Evolutionary conservation across 2,797 vertebrate genomes (phyloP).

Genomic region (Enteromius thamalakanensis): DNA sequence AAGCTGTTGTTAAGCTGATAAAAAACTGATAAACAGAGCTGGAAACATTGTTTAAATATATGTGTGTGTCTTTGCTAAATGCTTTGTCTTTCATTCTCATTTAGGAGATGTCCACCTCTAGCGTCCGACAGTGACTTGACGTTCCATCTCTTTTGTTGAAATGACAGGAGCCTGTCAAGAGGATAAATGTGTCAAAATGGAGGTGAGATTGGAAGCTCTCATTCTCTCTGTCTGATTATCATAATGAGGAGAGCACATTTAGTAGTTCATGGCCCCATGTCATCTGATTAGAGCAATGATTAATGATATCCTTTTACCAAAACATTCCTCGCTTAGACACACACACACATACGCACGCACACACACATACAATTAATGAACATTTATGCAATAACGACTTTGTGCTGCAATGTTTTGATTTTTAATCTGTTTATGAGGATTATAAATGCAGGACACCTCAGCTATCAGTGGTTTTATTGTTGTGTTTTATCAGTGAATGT

Average conservation of each 20-base stretch:
- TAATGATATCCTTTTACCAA: conserved; percentile 95
- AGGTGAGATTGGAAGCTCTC: conserved; percentile 72
- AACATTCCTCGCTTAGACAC: conserved; percentile 80
- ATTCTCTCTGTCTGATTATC: conserved; percentile 88
- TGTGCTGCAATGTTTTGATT: conserved; percentile 26
- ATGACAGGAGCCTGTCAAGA: conserved; percentile 78
- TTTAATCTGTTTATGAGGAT: background rate
- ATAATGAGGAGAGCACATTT: conserved; percentile 99
- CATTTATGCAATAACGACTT: conserved; percentile 34
- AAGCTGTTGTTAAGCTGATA: background rate
- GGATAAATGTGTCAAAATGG: conserved; percentile 78
- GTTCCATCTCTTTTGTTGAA: conserved; percentile 65
- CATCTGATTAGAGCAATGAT: conserved; percentile 99
- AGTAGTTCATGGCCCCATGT: conserved; percentile 95
- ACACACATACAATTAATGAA: conserved; percentile 60
- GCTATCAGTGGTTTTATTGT: background rate
- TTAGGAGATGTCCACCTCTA: conserved; percentile 55
- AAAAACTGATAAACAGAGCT: background rate
- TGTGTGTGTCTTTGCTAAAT: conserved; percentile 33
- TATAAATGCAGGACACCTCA: background rate
- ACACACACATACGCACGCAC: conserved; percentile 56
- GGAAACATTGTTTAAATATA: background rate
- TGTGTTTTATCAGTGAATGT: background rate
- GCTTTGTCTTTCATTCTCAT: conserved; percentile 28
- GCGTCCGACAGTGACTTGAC: conserved; percentile 62